A percentile compares a stretch with the other conserved stretches of the same genome.
Conservation (phyloP, 1,140 invertebrate genomes). For the Nixonia krombeini region DNA sequence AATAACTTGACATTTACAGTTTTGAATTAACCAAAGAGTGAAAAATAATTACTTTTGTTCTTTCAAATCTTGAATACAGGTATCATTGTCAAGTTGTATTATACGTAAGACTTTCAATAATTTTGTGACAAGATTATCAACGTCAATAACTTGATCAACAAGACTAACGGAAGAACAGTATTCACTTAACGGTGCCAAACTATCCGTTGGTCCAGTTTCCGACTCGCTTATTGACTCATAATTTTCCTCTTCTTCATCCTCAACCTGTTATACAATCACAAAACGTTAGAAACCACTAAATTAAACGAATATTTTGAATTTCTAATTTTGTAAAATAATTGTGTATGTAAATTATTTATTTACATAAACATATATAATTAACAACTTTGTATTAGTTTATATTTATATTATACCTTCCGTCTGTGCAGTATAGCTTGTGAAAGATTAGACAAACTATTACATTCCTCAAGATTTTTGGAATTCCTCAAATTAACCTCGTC, state of each 20-base stretch:
- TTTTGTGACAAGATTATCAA: slow-evolving; percentile 82
- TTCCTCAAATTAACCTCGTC: slow-evolving; percentile 54
- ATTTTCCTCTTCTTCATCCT: slow-evolving; percentile 67
- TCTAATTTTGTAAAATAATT: no score
- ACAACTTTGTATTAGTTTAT: no score
- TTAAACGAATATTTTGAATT: slow-evolving; percentile 7
- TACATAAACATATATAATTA: no score
- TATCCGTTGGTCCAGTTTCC: slow-evolving; percentile 58
- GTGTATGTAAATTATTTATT: no score
- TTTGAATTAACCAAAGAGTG: background rate
- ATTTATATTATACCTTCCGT: slow-evolving; percentile 57
- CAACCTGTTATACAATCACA: slow-evolving; percentile 52
- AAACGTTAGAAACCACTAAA: no score
- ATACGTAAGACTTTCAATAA: slow-evolving; percentile 81
- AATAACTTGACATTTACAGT: background rate
- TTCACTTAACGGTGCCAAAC: slow-evolving; percentile 55
- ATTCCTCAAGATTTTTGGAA: slow-evolving; percentile 56
- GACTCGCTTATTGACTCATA: slow-evolving; percentile 65
- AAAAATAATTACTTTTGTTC: slow-evolving; percentile 68
- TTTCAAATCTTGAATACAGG: slow-evolving; percentile 75
- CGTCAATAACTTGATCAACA: slow-evolving; percentile 82
- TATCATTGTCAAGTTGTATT: slow-evolving; percentile 79
- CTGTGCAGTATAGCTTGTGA: slow-evolving; percentile 66
- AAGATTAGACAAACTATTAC: slow-evolving; percentile 65
- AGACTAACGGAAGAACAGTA: slow-evolving; percentile 69